Evolutionary conservation across 1,140 invertebrate genomes (phyloP).

Genomic region (Lucilia sericata): DNA sequence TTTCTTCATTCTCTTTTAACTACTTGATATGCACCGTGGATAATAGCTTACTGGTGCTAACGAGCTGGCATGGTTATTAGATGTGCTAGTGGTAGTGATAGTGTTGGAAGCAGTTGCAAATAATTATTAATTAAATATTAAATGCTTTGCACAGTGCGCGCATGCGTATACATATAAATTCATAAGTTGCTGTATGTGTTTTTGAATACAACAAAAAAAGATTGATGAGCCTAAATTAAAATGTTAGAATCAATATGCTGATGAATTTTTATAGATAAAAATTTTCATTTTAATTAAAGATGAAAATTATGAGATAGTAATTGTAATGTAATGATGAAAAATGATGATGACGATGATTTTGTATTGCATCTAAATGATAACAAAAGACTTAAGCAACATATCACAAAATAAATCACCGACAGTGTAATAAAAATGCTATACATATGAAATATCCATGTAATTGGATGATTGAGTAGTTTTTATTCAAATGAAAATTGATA

Average conservation of each 20-base stretch:
- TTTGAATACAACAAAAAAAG: neutral
- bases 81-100: neutral
- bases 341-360: constrained; percentile 3
- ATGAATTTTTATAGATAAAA: constrained; percentile 13
- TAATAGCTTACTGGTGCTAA: constrained; percentile 1
- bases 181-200: neutral
- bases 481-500: no score
- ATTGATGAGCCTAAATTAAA: constrained; percentile 19
- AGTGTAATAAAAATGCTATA: no score
- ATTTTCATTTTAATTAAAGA: constrained; percentile 25
- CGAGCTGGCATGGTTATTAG: constrained; percentile 12
- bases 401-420: neutral
- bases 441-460: no score
- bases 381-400: constrained; percentile 13
- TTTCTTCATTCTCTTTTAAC: neutral
- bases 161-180: neutral
- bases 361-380: neutral
- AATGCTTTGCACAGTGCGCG: neutral
- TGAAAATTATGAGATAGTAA: constrained; percentile 17
- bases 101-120: neutral
- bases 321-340: constrained; percentile 2
- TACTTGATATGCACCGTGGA: constrained; percentile 16
- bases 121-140: constrained; percentile 30
- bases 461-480: no score
- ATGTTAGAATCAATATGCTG: neutral